Percentiles rank a stretch among this genome's conserved stretches.
These are phyloP conservation scores for Pandemis heparana DNA, from an alignment of 2,888 invertebrate genomes.

Conservation along the genomic window DNA sequence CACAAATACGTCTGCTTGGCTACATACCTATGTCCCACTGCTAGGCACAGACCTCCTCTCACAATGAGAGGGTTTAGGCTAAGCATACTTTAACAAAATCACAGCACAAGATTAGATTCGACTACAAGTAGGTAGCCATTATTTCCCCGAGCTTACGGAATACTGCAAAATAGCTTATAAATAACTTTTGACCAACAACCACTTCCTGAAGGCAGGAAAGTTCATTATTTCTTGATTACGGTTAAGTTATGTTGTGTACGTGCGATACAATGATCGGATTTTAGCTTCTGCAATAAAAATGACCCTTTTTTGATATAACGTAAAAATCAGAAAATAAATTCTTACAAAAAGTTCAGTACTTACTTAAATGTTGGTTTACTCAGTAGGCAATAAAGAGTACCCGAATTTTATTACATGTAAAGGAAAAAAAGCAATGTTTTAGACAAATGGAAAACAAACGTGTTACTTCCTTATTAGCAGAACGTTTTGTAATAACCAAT, in stretches of 20 bases:
- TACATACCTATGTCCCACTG: no score
- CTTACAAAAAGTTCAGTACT: not conserved
- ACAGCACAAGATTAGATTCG: no score
- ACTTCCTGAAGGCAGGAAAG: slow-evolving; percentile 25
- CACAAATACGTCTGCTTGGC: no score
- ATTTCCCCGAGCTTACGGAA: slow-evolving; percentile 4
- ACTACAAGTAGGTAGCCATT: not conserved
- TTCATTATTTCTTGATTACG: slow-evolving; percentile 40
- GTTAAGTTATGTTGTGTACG: slow-evolving; percentile 31
- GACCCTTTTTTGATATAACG: not conserved
- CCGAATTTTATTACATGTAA: not conserved
- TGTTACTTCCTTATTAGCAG: no score
- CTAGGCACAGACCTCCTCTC: no score
- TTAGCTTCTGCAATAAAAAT: slow-evolving; percentile 27
- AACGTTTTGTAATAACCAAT: no score
- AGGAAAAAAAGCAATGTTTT: not conserved
- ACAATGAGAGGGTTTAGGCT: no score
- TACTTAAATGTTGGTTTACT: not conserved
- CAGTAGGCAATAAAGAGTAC: no score
- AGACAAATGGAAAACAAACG: not conserved
- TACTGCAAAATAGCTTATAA: slow-evolving; percentile 19
- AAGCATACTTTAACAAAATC: no score
- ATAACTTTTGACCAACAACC: slow-evolving; percentile 24
- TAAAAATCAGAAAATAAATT: not conserved
- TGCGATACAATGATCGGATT: slow-evolving; percentile 24